Conservation (phyloP, 2,797 vertebrate genomes). For the Knipowitschia caucasica region DNA sequence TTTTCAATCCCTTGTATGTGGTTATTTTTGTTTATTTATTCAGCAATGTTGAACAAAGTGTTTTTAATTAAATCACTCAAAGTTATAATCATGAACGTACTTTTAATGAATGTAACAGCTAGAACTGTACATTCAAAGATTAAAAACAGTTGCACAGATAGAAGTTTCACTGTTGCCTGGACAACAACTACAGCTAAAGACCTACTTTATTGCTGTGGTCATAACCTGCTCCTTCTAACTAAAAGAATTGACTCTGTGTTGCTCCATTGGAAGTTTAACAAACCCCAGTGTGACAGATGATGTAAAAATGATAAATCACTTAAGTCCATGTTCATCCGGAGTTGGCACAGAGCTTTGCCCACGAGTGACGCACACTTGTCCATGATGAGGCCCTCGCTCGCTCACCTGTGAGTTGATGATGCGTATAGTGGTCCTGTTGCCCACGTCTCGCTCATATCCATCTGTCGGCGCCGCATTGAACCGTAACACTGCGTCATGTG, state of each 20-base stretch:
- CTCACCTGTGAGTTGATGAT: slow-evolving; percentile 98
- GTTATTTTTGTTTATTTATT: too few species aligned
- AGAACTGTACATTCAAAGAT: too few species aligned
- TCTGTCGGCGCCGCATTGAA: slow-evolving; percentile 94
- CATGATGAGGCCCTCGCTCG: neutral
- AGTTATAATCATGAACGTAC: too few species aligned
- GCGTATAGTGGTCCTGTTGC: slow-evolving; percentile 93
- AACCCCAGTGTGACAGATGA: neutral
- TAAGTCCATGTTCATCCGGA: neutral
- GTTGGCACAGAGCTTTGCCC: neutral
- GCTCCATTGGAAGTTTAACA: neutral
- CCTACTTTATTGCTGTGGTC: too few species aligned
- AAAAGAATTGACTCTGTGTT: neutral
- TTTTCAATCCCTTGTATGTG: too few species aligned
- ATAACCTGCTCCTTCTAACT: neutral
- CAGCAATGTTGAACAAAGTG: too few species aligned
- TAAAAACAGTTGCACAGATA: too few species aligned
- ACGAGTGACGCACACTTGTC: slow-evolving; percentile 14
- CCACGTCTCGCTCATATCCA: slow-evolving; percentile 92
- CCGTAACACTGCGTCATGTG: slow-evolving; percentile 92
- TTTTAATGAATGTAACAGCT: too few species aligned
- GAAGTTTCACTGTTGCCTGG: too few species aligned
- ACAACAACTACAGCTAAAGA: too few species aligned
- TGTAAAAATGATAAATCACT: too few species aligned
- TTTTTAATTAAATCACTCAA: too few species aligned